phyloP scores from a whole-genome alignment of 2,888 invertebrate species.

The Spisula solida region DNA sequence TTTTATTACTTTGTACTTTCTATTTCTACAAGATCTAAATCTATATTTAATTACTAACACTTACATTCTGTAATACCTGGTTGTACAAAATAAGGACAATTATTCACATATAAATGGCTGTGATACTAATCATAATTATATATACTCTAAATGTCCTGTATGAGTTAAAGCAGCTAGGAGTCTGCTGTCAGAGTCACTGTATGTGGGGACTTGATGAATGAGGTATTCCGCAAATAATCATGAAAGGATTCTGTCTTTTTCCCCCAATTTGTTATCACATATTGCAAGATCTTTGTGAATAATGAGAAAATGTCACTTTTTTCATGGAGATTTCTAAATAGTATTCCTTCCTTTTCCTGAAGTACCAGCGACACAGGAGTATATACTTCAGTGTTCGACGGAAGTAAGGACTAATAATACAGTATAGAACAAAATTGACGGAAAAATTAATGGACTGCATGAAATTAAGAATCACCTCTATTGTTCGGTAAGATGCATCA shows the following conservation, averaged over 20 bases:
- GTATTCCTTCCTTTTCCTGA: slow-evolving; percentile 63
- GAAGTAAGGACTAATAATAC: slow-evolving; percentile 93
- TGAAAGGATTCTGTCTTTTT: not conserved
- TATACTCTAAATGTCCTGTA: not conserved
- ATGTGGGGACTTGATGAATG: not conserved
- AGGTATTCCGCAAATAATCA: slow-evolving; percentile 1
- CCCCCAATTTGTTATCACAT: slow-evolving; percentile 31
- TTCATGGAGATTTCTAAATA: slow-evolving; percentile 72
- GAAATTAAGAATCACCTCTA: slow-evolving; percentile 90
- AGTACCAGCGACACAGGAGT: slow-evolving; percentile 77
- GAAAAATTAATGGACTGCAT: slow-evolving; percentile 93
- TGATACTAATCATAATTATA: not conserved
- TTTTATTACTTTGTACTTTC: not conserved
- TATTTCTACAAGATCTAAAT: not conserved
- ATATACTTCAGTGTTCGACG: slow-evolving; percentile 89
- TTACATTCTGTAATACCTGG: not conserved
- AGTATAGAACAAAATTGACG: slow-evolving; percentile 93
- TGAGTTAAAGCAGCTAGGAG: not conserved
- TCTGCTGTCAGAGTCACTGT: not conserved
- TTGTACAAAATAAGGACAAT: not conserved
- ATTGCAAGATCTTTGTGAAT: slow-evolving; percentile 43
- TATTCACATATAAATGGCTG: not conserved
- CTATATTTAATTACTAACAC: not conserved
- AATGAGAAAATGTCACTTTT: slow-evolving; percentile 69
- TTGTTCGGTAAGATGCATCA: slow-evolving; percentile 81